Evolutionary conservation across 2,113 vertebrate genomes (phyloP), one percentile per base, ranked within the genome.

Genomic region (Neodon shergylaensis): DNA sequence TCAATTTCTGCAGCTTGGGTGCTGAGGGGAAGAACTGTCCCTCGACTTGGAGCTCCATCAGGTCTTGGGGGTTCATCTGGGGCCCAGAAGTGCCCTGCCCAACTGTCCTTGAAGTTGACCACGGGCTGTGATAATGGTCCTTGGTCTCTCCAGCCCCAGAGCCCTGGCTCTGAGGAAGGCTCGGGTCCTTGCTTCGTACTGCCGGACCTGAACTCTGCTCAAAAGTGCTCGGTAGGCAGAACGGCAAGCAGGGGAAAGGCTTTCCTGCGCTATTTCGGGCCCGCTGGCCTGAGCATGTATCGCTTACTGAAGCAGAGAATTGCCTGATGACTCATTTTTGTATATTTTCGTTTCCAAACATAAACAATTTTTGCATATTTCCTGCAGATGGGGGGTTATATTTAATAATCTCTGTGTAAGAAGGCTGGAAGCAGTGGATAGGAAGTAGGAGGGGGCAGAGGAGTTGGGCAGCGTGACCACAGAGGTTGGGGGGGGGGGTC

Each of bases 321-420:
- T 97, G 94, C 93, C 97, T 97, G 93, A 96, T 98, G 95, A 97
- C 61, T 98, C 92, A 94, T 97, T 98, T 97, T 96, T 93, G 95
- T 97, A 84, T 94, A 97, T 95, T 92, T 97, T 82, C 93, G 52
- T 90, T 92, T 96, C 96, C 92, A 98, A 90, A 98, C 95, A 95
- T 97, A 95, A 98, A 97, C 96, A 94, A 88, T 73, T 54, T 96
- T 92, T 97, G 96, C 92, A 63, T 94, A 90, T 97, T 98, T 97
- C 93, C 95, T 95, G 76, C 85, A 95, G 91, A 84, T 73, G 78
- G 87, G 58, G 92, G 92, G 90, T 85, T 95, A 95, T 93, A 96
- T 97, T 96, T 95, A 96, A 93, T 87, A 96, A 72, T 26, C 44
- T 63, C 87, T 90, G 94, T 49, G 63, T 77, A 94, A 79, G 92